Conservation (phyloP, 2,888 invertebrate species). For the Aproaerema taeniolella region DNA sequence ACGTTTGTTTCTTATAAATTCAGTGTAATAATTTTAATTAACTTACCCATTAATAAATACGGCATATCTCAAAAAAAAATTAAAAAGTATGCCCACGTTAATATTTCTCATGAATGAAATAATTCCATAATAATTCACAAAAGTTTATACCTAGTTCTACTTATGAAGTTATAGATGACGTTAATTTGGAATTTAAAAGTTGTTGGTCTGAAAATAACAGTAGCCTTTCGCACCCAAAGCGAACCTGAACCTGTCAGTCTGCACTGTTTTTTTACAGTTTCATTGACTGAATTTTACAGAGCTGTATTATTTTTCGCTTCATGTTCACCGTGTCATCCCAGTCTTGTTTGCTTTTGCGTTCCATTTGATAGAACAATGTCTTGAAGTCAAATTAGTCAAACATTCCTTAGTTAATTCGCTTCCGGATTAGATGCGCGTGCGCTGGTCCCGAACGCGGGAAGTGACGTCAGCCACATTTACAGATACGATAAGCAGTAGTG, state of each 20-base stretch:
- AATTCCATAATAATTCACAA: no score
- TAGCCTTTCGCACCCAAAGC: no score
- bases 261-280: background rate
- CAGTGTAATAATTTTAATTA: background rate
- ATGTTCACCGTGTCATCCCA: background rate
- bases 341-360: no score
- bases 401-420: background rate
- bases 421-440: background rate
- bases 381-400: background rate
- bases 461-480: background rate
- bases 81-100: no score
- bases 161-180: no score
- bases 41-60: background rate
- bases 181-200: no score
- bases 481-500: background rate
- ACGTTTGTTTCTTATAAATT: background rate
- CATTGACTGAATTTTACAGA: background rate
- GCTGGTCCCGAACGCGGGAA: background rate
- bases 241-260: no score
- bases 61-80: background rate
- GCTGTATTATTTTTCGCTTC: background rate
- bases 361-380: background rate
- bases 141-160: no score
- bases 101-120: no score
- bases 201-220: no score